Conservation (phyloP, 2,113 vertebrate genomes). For the Menura novaehollandiae region DNA sequence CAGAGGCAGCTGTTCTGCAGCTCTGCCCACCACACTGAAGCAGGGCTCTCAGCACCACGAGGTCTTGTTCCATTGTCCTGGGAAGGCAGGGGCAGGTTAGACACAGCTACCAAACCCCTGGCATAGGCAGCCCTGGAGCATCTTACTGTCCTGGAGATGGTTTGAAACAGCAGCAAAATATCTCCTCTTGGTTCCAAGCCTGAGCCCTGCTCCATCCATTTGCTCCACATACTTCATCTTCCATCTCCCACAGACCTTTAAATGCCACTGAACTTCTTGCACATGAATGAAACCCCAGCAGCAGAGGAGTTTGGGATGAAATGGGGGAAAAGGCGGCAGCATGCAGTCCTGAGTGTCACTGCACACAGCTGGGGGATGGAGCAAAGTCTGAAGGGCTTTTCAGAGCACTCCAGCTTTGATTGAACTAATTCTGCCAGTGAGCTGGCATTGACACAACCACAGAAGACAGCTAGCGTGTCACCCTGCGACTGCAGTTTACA, state of each 20-base stretch:
- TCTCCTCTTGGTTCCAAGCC: not conserved
- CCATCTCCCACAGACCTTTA: not conserved
- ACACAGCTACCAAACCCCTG: not conserved
- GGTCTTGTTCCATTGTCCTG: fast-evolving
- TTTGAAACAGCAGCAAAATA: not conserved
- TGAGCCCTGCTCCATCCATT: not conserved
- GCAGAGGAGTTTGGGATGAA: not conserved
- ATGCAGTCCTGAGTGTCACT: not conserved
- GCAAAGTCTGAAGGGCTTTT: slow-evolving; percentile 2
- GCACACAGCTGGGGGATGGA: not conserved
- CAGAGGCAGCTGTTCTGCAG: not conserved
- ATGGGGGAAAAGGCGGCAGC: not conserved
- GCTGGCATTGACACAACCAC: not conserved
- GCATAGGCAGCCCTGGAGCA: not conserved
- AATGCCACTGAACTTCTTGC: not conserved
- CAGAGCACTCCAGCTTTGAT: not conserved
- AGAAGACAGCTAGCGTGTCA: slow-evolving; percentile 34
- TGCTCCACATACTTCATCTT: not conserved
- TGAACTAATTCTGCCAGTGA: slow-evolving; percentile 36
- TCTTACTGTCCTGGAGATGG: not conserved
- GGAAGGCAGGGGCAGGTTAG: not conserved
- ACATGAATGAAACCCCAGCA: not conserved
- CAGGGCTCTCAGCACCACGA: fast-evolving
- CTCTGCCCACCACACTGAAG: fast-evolving
- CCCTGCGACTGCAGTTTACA: not conserved